A percentile compares a stretch with the other conserved stretches of the same genome.
phyloP scores from a whole-genome alignment of 2,797 vertebrate species.

The Kryptolebias ocellatus region DNA sequence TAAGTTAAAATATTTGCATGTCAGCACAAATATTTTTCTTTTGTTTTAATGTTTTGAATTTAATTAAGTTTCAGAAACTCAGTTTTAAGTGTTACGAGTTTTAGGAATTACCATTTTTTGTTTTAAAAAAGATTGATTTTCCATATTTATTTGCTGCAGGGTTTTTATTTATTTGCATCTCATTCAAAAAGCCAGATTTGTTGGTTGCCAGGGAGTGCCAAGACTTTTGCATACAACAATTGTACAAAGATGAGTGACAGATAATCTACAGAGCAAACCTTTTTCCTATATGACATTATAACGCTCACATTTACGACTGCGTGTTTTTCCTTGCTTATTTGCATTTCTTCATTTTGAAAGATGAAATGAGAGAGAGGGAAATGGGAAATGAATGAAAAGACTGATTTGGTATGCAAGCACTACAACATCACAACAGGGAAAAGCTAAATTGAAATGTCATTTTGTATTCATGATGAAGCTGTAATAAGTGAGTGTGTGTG shows the following conservation, averaged over 20 bases:
- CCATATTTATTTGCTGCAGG: background rate
- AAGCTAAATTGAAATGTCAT: constrained; percentile 63
- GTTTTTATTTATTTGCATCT: background rate
- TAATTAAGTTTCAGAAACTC: too few relatives aligned
- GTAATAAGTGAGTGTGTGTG: constrained; percentile 2
- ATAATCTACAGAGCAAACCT: constrained; percentile 18
- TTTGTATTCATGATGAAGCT: constrained; percentile 51
- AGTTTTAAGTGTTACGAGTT: too few relatives aligned
- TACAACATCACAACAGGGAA: constrained; percentile 50
- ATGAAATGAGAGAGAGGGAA: constrained; percentile 26
- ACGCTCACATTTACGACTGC: constrained; percentile 20
- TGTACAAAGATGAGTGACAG: constrained; percentile 11
- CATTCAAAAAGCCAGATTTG: background rate
- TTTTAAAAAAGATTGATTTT: background rate
- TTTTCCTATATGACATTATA: constrained; percentile 6
- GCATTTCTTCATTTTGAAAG: constrained; percentile 47
- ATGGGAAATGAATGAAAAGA: constrained; percentile 44
- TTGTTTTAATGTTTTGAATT: too few relatives aligned
- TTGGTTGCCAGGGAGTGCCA: background rate
- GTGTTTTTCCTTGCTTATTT: constrained; percentile 17
- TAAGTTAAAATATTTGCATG: too few relatives aligned
- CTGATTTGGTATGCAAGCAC: constrained; percentile 53
- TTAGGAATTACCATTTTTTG: too few relatives aligned
- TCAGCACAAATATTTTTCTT: too few relatives aligned
- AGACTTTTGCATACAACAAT: background rate